Percentiles rank a stretch among this genome's conserved stretches.
phyloP scores from a whole-genome alignment of 2,797 vertebrate genomes.

The Galaxias olidus region DNA sequence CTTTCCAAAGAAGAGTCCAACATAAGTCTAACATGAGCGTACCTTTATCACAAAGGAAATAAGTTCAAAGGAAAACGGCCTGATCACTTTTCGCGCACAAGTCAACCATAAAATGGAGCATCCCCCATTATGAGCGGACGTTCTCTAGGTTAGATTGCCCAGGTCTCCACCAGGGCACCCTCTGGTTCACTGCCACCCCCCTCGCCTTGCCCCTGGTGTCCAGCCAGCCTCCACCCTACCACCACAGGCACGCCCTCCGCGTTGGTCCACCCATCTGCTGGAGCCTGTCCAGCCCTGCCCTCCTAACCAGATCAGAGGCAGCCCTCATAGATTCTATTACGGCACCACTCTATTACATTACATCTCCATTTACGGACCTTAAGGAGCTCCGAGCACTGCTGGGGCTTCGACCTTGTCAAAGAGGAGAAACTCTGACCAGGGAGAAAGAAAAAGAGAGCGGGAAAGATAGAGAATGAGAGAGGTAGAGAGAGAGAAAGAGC shows the following conservation, averaged over 20 bases:
- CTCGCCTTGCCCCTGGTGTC: not conserved
- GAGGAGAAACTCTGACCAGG: constrained; percentile 67
- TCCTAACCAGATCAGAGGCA: constrained; percentile 75
- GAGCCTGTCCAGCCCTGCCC: constrained; percentile 56
- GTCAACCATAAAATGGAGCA: too few relatives aligned
- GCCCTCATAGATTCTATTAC: constrained; percentile 77
- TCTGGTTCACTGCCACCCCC: too few relatives aligned
- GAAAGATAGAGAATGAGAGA: constrained; percentile 14
- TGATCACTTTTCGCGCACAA: too few relatives aligned
- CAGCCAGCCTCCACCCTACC: constrained; percentile 11
- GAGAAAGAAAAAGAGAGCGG: constrained; percentile 43
- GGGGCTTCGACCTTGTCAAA: constrained; percentile 75
- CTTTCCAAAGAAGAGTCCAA: too few relatives aligned
- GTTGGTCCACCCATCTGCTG: constrained; percentile 48
- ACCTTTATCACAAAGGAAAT: too few relatives aligned
- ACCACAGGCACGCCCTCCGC: not conserved
- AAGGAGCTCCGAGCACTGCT: constrained; percentile 65
- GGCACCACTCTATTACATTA: constrained; percentile 76
- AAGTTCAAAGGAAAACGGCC: too few relatives aligned
- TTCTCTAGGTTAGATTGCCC: too few relatives aligned
- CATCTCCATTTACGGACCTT: constrained; percentile 78
- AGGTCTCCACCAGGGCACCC: too few relatives aligned
- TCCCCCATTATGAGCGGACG: too few relatives aligned
- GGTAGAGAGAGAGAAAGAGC: too few relatives aligned
- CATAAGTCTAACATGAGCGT: too few relatives aligned